A percentile compares a stretch with the other conserved stretches of the same genome.
phyloP scores from a whole-genome alignment of 2,888 invertebrate genomes.

The Brachypterus glaber region DNA sequence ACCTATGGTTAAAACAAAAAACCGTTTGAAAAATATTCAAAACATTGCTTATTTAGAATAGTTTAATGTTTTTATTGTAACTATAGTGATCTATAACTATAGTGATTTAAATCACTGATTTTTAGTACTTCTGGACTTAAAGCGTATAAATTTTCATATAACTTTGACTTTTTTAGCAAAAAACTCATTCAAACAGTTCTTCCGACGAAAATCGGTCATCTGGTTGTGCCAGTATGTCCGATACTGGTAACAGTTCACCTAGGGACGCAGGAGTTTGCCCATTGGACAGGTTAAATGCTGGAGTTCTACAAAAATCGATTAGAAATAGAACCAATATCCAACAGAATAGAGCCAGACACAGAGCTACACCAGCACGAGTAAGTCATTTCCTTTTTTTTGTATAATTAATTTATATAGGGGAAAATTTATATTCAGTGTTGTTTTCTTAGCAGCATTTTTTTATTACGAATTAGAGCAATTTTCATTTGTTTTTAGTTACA shows the following conservation, averaged over 20 bases:
- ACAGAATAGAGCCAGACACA: slow-evolving; percentile 51
- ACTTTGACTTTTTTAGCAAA: slow-evolving; percentile 23
- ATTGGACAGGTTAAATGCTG: slow-evolving; percentile 55
- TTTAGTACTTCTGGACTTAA: too few species aligned
- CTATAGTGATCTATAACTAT: too few species aligned
- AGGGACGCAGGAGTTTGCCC: slow-evolving; percentile 48
- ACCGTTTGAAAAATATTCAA: too few species aligned
- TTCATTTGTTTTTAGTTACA: slow-evolving; percentile 34
- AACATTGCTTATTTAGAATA: too few species aligned
- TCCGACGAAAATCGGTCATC: slow-evolving; percentile 88
- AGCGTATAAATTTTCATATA: slow-evolving; percentile 4
- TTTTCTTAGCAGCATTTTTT: too few species aligned
- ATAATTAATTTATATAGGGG: too few species aligned
- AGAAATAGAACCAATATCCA: slow-evolving; percentile 53
- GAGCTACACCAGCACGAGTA: slow-evolving; percentile 58
- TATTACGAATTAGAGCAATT: too few species aligned
- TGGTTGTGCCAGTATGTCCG: slow-evolving; percentile 90
- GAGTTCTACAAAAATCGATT: slow-evolving; percentile 55
- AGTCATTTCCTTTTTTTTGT: too few species aligned
- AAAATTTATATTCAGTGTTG: too few species aligned
- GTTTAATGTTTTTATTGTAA: too few species aligned
- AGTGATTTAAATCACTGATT: too few species aligned
- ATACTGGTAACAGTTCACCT: slow-evolving; percentile 63
- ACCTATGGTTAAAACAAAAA: background rate
- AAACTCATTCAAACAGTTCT: slow-evolving; percentile 51